phyloP scores from a whole-genome alignment of 2,888 invertebrate species.

The Phoronis australis region DNA sequence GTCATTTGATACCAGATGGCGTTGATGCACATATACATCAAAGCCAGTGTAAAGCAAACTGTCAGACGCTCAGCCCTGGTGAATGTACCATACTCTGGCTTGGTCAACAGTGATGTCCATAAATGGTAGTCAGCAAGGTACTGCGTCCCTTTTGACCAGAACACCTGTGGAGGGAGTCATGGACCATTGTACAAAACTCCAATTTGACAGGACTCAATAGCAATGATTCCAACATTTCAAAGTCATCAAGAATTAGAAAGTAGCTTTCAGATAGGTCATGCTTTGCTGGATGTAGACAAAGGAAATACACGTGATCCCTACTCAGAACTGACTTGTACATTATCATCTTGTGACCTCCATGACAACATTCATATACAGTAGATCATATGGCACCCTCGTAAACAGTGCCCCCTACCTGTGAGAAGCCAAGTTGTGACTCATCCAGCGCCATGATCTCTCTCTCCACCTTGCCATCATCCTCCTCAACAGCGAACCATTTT shows the following conservation, averaged over 20 bases:
- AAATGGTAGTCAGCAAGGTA: conserved; percentile 48
- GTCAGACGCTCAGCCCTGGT: conserved; percentile 44
- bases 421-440: conserved; percentile 34
- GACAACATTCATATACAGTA: too few relatives aligned
- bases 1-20: conserved; percentile 35
- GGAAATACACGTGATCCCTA: too few relatives aligned
- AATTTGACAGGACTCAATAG: too few relatives aligned
- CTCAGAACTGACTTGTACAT: too few relatives aligned
- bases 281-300: too few relatives aligned
- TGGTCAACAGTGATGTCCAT: conserved; percentile 42
- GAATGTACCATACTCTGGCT: conserved; percentile 48
- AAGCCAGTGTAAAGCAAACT: conserved; percentile 35
- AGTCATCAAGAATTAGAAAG: too few relatives aligned
- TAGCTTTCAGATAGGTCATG: too few relatives aligned
- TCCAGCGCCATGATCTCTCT: conserved; percentile 46
- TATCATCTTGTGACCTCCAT: too few relatives aligned
- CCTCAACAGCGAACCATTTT: conserved; percentile 52
- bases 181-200: background rate
- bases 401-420: conserved; percentile 29
- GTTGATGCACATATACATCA: conserved; percentile 46
- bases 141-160: conserved; percentile 44
- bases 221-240: too few relatives aligned
- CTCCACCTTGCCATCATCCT: conserved; percentile 52
- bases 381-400: too few relatives aligned
- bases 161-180: conserved; percentile 25